Evolutionary conservation across 2,888 invertebrate genomes (phyloP).

Genomic region (Parascotia fuliginaria): DNA sequence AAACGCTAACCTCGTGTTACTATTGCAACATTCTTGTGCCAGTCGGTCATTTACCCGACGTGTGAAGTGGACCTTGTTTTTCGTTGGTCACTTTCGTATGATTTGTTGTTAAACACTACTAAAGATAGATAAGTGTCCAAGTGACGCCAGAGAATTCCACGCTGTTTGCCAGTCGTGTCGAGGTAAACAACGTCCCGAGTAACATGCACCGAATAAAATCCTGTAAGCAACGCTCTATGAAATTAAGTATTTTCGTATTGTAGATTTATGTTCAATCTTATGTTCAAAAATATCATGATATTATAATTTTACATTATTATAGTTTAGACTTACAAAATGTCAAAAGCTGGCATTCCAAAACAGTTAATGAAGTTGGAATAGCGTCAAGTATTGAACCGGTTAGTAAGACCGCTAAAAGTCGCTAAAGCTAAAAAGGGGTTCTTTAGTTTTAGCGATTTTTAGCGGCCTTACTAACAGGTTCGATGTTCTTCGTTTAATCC

Average conservation of each 20-base stretch:
- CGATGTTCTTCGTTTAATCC: too few relatives aligned
- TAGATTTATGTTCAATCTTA: too few relatives aligned
- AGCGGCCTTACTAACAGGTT: not conserved
- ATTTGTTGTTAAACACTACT: conserved; percentile 48
- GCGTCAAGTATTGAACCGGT: too few relatives aligned
- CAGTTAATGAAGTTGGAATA: too few relatives aligned
- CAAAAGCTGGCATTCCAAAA: too few relatives aligned
- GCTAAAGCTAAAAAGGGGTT: not conserved
- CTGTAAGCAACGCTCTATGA: conserved; percentile 6
- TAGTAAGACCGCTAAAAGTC: too few relatives aligned
- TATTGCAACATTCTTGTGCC: conserved; percentile 62
- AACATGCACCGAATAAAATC: conserved; percentile 18
- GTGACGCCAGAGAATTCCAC: conserved; percentile 38
- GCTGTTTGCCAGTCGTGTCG: conserved; percentile 22
- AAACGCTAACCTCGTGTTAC: conserved; percentile 63
- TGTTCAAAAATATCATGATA: too few relatives aligned
- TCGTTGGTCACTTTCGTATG: conserved; percentile 61
- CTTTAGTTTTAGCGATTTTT: not conserved
- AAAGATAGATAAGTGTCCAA: conserved; percentile 35
- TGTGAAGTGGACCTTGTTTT: conserved; percentile 61
- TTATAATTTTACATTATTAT: too few relatives aligned
- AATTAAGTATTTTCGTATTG: not conserved
- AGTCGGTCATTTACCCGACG: conserved; percentile 65
- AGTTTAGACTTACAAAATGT: too few relatives aligned
- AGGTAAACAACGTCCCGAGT: conserved; percentile 24